Base-by-base conservation (phyloP, 1,140 invertebrate genomes). In the Eumaeus atala region DNA sequence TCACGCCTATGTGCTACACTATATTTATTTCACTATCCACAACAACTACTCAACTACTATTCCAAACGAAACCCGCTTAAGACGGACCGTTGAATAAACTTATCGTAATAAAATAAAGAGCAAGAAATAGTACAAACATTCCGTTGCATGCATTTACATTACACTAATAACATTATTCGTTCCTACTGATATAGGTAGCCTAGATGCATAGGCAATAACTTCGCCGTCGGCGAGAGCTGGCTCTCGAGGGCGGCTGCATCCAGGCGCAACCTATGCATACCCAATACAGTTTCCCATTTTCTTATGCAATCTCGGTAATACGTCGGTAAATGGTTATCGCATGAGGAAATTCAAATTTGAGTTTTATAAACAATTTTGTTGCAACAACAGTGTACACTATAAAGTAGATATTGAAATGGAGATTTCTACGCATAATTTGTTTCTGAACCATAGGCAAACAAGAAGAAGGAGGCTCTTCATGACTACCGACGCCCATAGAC, bases 191-290 rank as follows among this genome's bases (percentile, higher is more conserved):
- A 44, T 16, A 11, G 38, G 9, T 42, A 16, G 12, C 40, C 40
- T 42, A 42, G 12, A 42, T 42, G 12, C 40, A 14, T 14, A 42
- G 40, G 12, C 16, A 42, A 42, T 42, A 42, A 48, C 58, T 2
- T 28, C 6, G 21, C 21, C 21, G 21, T 28, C 21, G 48, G 51
- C 33, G 9, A 10, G 35, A 37, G 35, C 35, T 37, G 14, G n/a
- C 21, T 65, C 58, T 59, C 61, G 16, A 33, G 64, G 57, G 64
- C 48, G 57, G 59, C 36, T 18, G 61, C 55, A 70, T 61, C 44
- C 61, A 58, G 58, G 62, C 63, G 55, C 56, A 55, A 57, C 53
- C 64, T 66, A 66, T 72, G 67, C 64, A 69, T 70, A 72, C 63
- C 64, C 67, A 65, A 70, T 72, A 66, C 64, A 55, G 60, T 62